A percentile compares a stretch with the other conserved stretches of the same genome.
phyloP scores from a whole-genome alignment of 1,140 invertebrate species.

The Drosophila teissieri region DNA sequence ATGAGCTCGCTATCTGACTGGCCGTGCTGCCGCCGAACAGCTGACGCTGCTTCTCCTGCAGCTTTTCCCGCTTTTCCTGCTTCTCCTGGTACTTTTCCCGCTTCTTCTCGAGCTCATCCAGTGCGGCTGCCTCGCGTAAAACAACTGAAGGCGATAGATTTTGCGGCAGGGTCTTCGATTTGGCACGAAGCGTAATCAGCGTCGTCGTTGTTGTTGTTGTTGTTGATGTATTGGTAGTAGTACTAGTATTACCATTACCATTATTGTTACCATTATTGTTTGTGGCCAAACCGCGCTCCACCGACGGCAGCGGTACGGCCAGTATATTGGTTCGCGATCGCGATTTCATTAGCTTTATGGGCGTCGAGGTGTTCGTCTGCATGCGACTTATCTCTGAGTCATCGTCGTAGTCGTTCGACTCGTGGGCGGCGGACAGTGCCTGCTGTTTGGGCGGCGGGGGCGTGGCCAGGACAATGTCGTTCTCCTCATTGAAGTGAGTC shows the following conservation, averaged over 20 bases:
- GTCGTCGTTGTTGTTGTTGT: slow-evolving; percentile 83
- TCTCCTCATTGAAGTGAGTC: slow-evolving; percentile 75
- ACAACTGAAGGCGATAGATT: slow-evolving; percentile 84
- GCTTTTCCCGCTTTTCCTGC: slow-evolving; percentile 20
- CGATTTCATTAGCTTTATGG: slow-evolving; percentile 84
- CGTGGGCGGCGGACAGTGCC: slow-evolving; percentile 40
- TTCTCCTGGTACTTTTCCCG: slow-evolving; percentile 13
- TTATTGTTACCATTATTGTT: slow-evolving; percentile 19
- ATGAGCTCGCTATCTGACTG: slow-evolving; percentile 38
- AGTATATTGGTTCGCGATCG: slow-evolving; percentile 83
- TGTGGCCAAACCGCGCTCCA: slow-evolving; percentile 66
- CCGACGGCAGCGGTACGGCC: slow-evolving; percentile 73
- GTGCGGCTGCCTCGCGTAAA: slow-evolving; percentile 66
- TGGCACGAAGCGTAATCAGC: slow-evolving; percentile 85
- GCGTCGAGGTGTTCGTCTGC: slow-evolving; percentile 84
- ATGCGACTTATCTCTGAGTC: slow-evolving; percentile 84
- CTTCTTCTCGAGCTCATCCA: slow-evolving; percentile 55
- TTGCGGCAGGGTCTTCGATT: slow-evolving; percentile 87
- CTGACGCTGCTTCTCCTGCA: slow-evolving; percentile 47
- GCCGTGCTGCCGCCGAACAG: slow-evolving; percentile 68
- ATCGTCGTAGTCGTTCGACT: slow-evolving; percentile 65
- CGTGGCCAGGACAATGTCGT: slow-evolving; percentile 75
- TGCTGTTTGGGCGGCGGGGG: slow-evolving; percentile 69
- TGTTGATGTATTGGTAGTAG: slow-evolving; percentile 27
- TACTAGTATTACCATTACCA: background rate